A percentile compares a stretch with the other conserved stretches of the same genome.
Evolutionary conservation across 2,797 vertebrate genomes (phyloP).

Genomic region (Danionella dracula): DNA sequence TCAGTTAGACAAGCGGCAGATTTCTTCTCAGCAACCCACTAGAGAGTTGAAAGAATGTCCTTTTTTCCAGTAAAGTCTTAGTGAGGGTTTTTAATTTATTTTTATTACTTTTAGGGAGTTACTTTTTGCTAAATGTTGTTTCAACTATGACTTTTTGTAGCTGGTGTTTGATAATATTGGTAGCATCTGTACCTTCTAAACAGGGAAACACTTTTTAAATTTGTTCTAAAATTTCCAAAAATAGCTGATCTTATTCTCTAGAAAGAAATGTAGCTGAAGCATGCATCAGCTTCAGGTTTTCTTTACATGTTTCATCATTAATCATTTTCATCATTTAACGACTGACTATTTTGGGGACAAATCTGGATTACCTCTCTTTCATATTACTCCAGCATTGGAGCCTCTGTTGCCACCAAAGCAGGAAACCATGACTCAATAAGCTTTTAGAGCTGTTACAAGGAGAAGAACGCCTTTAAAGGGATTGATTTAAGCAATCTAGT

Average conservation of each 20-base stretch:
- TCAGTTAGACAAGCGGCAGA: constrained; percentile 22
- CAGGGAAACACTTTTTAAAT: too few relatives aligned
- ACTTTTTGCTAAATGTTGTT: too few relatives aligned
- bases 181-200: neutral
- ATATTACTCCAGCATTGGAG: constrained; percentile 31
- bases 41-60: constrained; percentile 41
- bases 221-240: neutral
- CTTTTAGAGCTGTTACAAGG: neutral
- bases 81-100: too few relatives aligned
- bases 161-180: constrained; percentile 38
- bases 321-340: neutral
- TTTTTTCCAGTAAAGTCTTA: constrained; percentile 1
- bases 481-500: constrained; percentile 39
- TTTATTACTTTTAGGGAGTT: neutral
- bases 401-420: constrained; percentile 8
- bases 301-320: constrained; percentile 28
- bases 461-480: constrained; percentile 20
- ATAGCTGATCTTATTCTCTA: neutral
- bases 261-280: constrained; percentile 10
- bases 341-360: constrained; percentile 16
- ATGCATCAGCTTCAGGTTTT: constrained; percentile 1
- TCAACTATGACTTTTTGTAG: too few relatives aligned
- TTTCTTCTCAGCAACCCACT: constrained; percentile 42
- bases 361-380: constrained; percentile 36
- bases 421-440: constrained; percentile 31